Base-by-base conservation (phyloP, 1,140 invertebrate genomes). In the Holotrichia oblita region DNA sequence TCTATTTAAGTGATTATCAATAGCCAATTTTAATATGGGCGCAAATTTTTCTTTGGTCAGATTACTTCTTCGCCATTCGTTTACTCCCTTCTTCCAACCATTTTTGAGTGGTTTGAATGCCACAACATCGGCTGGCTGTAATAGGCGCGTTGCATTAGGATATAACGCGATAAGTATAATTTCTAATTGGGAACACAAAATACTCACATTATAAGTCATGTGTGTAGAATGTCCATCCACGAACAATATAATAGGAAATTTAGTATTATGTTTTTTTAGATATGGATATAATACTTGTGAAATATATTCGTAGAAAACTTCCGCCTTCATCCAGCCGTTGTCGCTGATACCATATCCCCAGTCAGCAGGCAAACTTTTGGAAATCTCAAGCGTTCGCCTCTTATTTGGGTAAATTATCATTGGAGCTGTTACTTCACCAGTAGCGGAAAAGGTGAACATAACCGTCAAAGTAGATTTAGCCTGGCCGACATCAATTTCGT, bases 271-370 rank as follows among this genome's bases (percentile, higher is more conserved):
- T 40, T 75, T 75, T n/a, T 3, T 6, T 40, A 87, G 72, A 75
- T 83, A 84, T 9, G 83, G 83, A 81, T 85, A 69, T 44, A 87
- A 83, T 22, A 85, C 79, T 79, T 87, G 85, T 74, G 78, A 78
- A 42, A 87, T 81, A 77, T 85, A 87, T 77, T 87, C 85, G 77
- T 83, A 87, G 80, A 87, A 87, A 6, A 82, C 22, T 80, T 84
- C 82, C 34, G 79, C 76, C 73, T 78, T 88, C 87, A 87, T 88
- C 86, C 86, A 87, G 3, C 86, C 84, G 73, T 73, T 86, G 10
- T 84, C 83, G 76, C 82, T 83, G 12, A 59, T 76, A 10, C 86
- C 84, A 41, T 86, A 78, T 17, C 83, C 85, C 86, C 85, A 87
- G 24, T 73, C 59, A 76, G 80, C 40, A 6, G 85, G 85, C 22